Conservation (phyloP, 2,888 invertebrate species). For the Dexiosoma caninum region DNA sequence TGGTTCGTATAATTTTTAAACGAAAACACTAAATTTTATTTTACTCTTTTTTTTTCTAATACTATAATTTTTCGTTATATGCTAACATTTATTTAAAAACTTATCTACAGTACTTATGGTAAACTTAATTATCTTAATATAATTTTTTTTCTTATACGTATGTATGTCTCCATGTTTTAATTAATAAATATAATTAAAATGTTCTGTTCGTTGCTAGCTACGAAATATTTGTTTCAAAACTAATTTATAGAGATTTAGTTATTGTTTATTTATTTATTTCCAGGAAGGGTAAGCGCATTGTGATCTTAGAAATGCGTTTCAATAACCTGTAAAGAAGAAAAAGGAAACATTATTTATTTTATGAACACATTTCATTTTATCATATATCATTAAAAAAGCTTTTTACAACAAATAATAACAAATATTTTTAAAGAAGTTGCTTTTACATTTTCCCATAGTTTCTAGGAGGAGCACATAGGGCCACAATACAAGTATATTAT, state of each 20-base stretch:
- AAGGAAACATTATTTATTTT: not conserved
- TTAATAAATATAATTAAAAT: too few species aligned
- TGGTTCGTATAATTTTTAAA: conserved; percentile 47
- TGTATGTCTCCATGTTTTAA: not conserved
- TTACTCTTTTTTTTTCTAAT: too few species aligned
- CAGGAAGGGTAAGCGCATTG: conserved; percentile 11
- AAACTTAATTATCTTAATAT: not conserved
- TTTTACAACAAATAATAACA: too few species aligned
- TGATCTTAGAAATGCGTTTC: conserved; percentile 72
- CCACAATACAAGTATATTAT: too few species aligned
- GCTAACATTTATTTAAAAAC: too few species aligned
- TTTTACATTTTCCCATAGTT: too few species aligned
- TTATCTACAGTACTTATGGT: not conserved
- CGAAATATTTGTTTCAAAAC: not conserved
- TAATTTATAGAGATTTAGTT: not conserved
- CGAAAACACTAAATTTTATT: not conserved
- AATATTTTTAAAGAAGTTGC: too few species aligned
- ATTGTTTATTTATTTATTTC: not conserved
- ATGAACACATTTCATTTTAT: too few species aligned
- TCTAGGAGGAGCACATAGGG: too few species aligned
- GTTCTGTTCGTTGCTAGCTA: conserved; percentile 43
- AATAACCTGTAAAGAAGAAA: conserved; percentile 68
- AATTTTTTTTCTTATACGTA: not conserved
- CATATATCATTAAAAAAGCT: too few species aligned
- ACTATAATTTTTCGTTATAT: too few species aligned